A percentile compares a stretch with the other conserved stretches of the same genome.
Conservation (phyloP, 2,888 invertebrate genomes). For the Gerris lacustris region DNA sequence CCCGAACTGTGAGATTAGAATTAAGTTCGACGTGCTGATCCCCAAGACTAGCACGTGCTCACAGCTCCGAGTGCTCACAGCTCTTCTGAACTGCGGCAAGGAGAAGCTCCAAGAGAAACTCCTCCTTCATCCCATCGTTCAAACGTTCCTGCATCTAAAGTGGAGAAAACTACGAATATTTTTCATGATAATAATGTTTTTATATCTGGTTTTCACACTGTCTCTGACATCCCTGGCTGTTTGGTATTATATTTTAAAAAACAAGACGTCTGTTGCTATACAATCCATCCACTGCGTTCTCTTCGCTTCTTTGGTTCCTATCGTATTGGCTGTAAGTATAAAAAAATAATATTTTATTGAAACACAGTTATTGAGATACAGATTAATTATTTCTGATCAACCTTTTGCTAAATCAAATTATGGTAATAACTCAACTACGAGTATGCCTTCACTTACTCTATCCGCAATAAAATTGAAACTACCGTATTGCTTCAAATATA, state of each 20-base stretch:
- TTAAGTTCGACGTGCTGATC: conserved; percentile 41
- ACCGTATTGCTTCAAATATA: neutral
- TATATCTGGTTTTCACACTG: conserved; percentile 42
- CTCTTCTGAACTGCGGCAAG: conserved; percentile 44
- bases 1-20: conserved; percentile 34
- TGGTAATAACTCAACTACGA: too few species aligned
- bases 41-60: conserved; percentile 33
- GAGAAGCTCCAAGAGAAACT: conserved; percentile 41
- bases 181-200: conserved; percentile 42
- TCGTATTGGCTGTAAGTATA: neutral
- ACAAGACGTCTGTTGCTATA: conserved; percentile 6
- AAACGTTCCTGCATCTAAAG: conserved; percentile 46
- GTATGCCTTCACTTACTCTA: too few species aligned
- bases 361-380: too few species aligned
- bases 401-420: too few species aligned
- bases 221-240: conserved; percentile 41
- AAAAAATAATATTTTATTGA: too few species aligned
- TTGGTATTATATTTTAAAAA: conserved; percentile 21
- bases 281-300: conserved; percentile 10
- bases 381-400: too few species aligned
- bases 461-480: too few species aligned
- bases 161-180: conserved; percentile 46
- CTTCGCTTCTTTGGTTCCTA: conserved; percentile 14
- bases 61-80: conserved; percentile 46
- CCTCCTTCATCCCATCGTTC: conserved; percentile 46